Conservation (phyloP, 1,140 invertebrate genomes). For the Drosophila bocki region DNA sequence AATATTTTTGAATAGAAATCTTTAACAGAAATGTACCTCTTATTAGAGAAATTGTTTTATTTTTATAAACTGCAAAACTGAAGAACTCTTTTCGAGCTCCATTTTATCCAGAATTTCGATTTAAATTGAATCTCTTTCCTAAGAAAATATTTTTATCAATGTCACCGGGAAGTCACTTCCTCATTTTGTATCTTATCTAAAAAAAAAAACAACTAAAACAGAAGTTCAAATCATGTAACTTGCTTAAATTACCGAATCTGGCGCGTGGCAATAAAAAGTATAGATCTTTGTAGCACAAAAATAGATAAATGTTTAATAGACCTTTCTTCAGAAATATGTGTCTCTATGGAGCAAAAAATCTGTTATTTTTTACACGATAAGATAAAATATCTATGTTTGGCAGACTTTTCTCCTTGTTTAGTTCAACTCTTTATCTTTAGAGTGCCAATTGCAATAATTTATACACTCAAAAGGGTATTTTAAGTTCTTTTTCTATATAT, state of each 20-base stretch:
- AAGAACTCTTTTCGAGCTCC: not conserved
- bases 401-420: not conserved
- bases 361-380: not conserved
- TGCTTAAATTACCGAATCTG: constrained; percentile 18
- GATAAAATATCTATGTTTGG: constrained; percentile 7
- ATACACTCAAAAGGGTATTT: not conserved
- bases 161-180: constrained; percentile 3
- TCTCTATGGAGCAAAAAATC: not conserved
- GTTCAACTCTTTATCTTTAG: not conserved
- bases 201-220: not conserved
- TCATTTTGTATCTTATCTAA: constrained; percentile 34
- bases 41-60: not conserved
- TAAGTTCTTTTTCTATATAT: not conserved
- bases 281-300: not conserved
- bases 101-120: not conserved
- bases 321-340: not conserved
- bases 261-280: not conserved
- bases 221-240: constrained; percentile 11
- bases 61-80: not conserved
- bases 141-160: not conserved
- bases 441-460: not conserved
- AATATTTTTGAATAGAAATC: not conserved
- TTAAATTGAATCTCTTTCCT: not conserved
- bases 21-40: not conserved
- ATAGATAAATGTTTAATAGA: not conserved